Evolutionary conservation across 2,113 vertebrate genomes (phyloP), one percentile per base, ranked within the genome.

Genomic region (Scartelaos histophorus): DNA sequence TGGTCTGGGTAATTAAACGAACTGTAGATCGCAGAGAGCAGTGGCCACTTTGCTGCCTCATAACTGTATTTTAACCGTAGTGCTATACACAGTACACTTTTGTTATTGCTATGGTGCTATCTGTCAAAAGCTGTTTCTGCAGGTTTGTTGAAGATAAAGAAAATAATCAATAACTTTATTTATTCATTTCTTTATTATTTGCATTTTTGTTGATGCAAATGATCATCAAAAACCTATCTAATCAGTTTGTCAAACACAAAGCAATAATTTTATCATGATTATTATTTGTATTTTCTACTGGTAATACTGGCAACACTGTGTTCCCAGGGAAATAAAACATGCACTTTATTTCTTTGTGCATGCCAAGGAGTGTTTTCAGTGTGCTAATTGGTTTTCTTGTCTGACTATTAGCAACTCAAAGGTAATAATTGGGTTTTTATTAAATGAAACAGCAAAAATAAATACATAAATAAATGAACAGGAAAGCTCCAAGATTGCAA

Each of bases 1-100:
- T 69, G 71, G 51, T 66, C 74, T 70, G 70, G 62, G 84, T 81
- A 76, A 90, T 76, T 76, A 61, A 81, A 86, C 75, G 47, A 38
- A 76, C 66, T 67, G 71, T 72, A 58, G 56, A 78, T 66, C 34
- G 29, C 0, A 10, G 12, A 2, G 35, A 69, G n/a, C 15, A 38
- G 61, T 66, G 79, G 65, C 70, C 22, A 70, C 68, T 70, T 60
- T 57, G 46, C 53, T 64, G 54, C 66, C 49, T 71, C 17, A 17
- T 16, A 34, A 60, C 13, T 38, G 22, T 47, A 60, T 77, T 66
- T 38, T 58, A 68, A 67, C 45, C 9, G 13, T 19, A 13, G 65
- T 58, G 29, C 24, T 3, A 34, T 13, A 19, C 35, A 67, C 24
- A 47, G 45, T 5, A 45, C 2, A 62, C 10, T 1, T 62, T 34